Percentiles rank a stretch among this genome's conserved stretches.
Conservation (phyloP, 2,888 invertebrate genomes). For the Caenorhabditis sp. region DNA sequence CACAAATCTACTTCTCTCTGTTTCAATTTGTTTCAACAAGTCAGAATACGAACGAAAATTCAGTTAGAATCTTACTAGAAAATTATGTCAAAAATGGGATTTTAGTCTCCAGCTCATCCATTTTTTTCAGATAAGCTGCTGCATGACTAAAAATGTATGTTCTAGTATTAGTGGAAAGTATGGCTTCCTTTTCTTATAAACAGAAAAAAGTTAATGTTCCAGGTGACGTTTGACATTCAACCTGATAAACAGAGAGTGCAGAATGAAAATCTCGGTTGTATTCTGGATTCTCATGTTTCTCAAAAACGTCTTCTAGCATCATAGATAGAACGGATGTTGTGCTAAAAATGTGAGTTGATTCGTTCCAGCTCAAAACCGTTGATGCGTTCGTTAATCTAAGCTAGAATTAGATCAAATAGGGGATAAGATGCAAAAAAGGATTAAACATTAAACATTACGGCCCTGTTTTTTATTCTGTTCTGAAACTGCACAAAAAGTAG, state of each 20-base stretch:
- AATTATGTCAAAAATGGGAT: constrained; percentile 9
- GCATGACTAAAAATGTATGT: constrained; percentile 24
- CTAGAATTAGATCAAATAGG: constrained; percentile 33
- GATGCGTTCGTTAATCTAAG: constrained; percentile 13
- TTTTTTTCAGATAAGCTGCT: neutral
- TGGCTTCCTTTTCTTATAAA: constrained; percentile 9
- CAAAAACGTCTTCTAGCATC: neutral
- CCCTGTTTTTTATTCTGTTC: no score
- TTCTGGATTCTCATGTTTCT: constrained; percentile 5
- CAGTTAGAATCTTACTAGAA: neutral
- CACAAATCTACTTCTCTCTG: neutral
- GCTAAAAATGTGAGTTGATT: constrained; percentile 1
- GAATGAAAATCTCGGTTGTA: neutral
- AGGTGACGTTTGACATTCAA: neutral
- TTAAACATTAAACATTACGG: constrained; percentile 5
- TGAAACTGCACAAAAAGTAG: no score
- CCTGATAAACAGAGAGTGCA: neutral
- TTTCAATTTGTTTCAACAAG: neutral
- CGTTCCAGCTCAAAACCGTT: constrained; percentile 22
- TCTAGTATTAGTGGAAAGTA: constrained; percentile 11
- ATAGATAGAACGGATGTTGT: neutral
- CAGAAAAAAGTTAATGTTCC: constrained; percentile 18
- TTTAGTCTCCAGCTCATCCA: constrained; percentile 18
- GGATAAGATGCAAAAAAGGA: constrained; percentile 8
- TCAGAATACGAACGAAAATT: constrained; percentile 15